Conservation (phyloP, 2,888 invertebrate species). For the Agrotis exclamationis region DNA sequence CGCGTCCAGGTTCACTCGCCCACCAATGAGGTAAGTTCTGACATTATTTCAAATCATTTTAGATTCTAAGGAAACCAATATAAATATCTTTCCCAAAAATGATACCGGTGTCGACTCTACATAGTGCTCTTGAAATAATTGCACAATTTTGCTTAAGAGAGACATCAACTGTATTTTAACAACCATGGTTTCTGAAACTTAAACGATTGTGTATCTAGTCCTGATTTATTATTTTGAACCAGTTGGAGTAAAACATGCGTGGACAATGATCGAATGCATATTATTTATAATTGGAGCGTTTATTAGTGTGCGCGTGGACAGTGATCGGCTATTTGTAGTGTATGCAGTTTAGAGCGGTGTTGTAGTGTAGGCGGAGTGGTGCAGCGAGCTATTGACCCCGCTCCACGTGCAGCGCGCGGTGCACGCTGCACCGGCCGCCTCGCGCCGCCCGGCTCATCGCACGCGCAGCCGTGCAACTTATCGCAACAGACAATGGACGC, state of each 20-base stretch:
- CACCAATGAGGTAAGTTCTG: conserved; percentile 93
- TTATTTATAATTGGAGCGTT: conserved; percentile 52
- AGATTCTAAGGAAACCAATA: not conserved
- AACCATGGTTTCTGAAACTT: not conserved
- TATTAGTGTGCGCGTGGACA: conserved; percentile 60
- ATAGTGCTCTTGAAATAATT: conserved; percentile 36
- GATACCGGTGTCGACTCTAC: conserved; percentile 9
- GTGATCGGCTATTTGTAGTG: conserved; percentile 67
- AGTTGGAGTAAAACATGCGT: conserved; percentile 21
- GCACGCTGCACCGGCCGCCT: conserved; percentile 64
- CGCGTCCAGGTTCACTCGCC: conserved; percentile 94
- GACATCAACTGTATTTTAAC: conserved; percentile 64
- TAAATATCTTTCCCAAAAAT: conserved; percentile 1
- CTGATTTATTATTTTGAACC: not conserved
- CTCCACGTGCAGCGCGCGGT: conserved; percentile 77
- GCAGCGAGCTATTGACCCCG: conserved; percentile 84
- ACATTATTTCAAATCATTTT: not conserved
- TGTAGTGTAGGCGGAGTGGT: conserved; percentile 68
- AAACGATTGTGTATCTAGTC: not conserved
- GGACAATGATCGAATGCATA: conserved; percentile 38
- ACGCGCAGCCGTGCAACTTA: conserved; percentile 58
- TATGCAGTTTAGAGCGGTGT: conserved; percentile 58
- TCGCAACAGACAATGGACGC: conserved; percentile 44
- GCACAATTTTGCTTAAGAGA: conserved; percentile 63
- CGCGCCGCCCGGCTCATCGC: conserved; percentile 44